Percentiles rank a stretch among this genome's conserved stretches.
phyloP scores from a whole-genome alignment of 2,888 invertebrate species.

The Sipha maydis region DNA sequence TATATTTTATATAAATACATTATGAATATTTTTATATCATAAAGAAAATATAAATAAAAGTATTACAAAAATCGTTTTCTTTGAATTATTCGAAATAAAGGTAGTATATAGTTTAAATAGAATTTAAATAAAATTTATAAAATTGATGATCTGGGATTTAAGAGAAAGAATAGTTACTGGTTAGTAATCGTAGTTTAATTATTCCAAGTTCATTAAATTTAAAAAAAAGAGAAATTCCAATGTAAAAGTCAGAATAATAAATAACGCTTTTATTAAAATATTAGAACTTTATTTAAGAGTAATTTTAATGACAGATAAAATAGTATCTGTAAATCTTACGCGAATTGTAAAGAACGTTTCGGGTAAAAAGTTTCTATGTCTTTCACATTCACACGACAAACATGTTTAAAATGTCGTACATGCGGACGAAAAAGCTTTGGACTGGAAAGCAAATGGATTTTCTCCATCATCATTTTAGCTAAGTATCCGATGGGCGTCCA shows the following conservation, averaged over 20 bases:
- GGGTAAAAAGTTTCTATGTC: constrained; percentile 20
- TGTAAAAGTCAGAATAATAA: background rate
- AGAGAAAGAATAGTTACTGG: too few relatives aligned
- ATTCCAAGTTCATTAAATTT: background rate
- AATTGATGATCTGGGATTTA: too few relatives aligned
- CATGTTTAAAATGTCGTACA: background rate
- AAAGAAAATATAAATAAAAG: too few relatives aligned
- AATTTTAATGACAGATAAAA: background rate
- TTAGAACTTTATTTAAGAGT: background rate
- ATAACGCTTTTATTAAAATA: background rate
- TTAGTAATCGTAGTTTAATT: background rate
- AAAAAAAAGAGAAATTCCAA: too few relatives aligned
- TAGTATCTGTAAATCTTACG: background rate
- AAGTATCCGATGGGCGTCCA: constrained; percentile 20
- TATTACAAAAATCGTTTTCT: too few relatives aligned
- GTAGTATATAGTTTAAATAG: too few relatives aligned
- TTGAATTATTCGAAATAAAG: too few relatives aligned
- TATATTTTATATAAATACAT: background rate
- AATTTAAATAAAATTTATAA: too few relatives aligned
- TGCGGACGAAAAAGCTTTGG: background rate
- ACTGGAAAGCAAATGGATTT: constrained; percentile 23
- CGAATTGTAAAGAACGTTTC: background rate
- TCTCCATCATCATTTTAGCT: constrained; percentile 10
- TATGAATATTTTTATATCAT: too few relatives aligned
- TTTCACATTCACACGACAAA: constrained; percentile 11